phyloP scores from a whole-genome alignment of 1,140 invertebrate species.

The Lasioglossum albipes region DNA sequence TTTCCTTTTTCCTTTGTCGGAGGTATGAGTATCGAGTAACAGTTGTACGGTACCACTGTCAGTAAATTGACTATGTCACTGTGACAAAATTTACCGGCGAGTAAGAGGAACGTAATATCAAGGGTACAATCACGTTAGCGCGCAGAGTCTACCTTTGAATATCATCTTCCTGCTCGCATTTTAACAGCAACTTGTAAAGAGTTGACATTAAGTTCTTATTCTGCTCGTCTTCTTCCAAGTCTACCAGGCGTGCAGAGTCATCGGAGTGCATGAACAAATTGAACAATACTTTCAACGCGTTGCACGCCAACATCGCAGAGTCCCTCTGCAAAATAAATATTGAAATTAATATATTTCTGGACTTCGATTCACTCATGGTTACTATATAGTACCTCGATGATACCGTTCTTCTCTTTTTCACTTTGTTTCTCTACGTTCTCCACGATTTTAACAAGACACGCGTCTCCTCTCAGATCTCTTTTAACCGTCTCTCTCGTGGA shows the following conservation, averaged over 20 bases:
- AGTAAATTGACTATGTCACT: conserved; percentile 74
- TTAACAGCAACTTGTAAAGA: conserved; percentile 86
- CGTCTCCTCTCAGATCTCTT: conserved; percentile 89
- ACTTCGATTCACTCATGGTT: too few species aligned
- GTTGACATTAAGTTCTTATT: conserved; percentile 87
- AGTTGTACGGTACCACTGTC: conserved; percentile 68
- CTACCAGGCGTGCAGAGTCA: conserved; percentile 80
- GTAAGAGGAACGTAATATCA: background rate
- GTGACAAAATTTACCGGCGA: conserved; percentile 42
- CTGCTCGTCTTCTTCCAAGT: conserved; percentile 82
- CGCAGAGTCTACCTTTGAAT: conserved; percentile 84
- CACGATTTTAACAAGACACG: conserved; percentile 89
- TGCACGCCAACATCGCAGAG: conserved; percentile 87
- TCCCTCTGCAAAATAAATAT: conserved; percentile 83
- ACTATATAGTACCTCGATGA: conserved; percentile 37
- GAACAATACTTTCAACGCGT: conserved; percentile 94
- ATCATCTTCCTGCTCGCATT: conserved; percentile 84
- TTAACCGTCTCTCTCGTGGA: conserved; percentile 86
- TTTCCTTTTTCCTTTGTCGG: conserved; percentile 38
- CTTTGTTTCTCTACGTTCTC: conserved; percentile 83
- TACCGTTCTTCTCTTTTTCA: conserved; percentile 64
- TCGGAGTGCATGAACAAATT: conserved; percentile 85
- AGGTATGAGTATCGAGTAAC: conserved; percentile 64
- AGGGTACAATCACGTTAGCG: background rate
- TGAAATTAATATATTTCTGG: conserved; percentile 59